These are phyloP conservation scores for Chloroclystis v-ata DNA, from an alignment of 2,888 invertebrate genomes.

Conservation along the genomic window DNA sequence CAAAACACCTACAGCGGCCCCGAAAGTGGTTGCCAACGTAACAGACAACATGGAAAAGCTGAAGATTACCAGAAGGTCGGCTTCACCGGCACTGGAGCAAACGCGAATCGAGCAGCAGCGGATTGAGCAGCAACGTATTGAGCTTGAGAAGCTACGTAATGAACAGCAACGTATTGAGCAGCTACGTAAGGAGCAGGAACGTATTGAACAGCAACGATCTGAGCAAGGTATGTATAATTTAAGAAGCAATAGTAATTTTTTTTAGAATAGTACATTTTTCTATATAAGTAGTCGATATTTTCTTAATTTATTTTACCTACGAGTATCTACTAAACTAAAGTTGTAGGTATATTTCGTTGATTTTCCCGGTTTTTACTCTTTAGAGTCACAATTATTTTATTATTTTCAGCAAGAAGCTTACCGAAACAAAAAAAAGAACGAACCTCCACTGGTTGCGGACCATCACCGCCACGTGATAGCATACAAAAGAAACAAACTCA, in stretches of 20 bases:
- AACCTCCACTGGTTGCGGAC: conserved; percentile 79
- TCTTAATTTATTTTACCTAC: too few relatives aligned
- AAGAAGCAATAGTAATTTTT: too few relatives aligned
- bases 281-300: too few relatives aligned
- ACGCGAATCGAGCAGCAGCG: conserved; percentile 41
- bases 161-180: conserved; percentile 51
- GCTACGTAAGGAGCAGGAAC: conserved; percentile 40
- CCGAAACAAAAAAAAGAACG: conserved; percentile 55
- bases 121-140: conserved; percentile 55
- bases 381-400: neutral
- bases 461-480: conserved; percentile 78
- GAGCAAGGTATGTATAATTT: neutral
- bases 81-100: conserved; percentile 16
- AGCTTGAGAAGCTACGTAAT: conserved; percentile 42
- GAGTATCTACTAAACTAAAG: too few relatives aligned
- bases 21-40: conserved; percentile 39
- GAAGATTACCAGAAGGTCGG: conserved; percentile 28
- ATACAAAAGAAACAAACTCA: conserved; percentile 37
- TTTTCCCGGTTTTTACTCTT: too few relatives aligned
- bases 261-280: too few relatives aligned
- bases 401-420: conserved; percentile 36
- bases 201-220: conserved; percentile 52
- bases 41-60: conserved; percentile 33
- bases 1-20: conserved; percentile 82
- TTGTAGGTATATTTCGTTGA: too few relatives aligned